These are phyloP conservation scores for Peromyscus attwateri DNA, from an alignment of 2,797 vertebrate genomes.

Conservation along the genomic window DNA sequence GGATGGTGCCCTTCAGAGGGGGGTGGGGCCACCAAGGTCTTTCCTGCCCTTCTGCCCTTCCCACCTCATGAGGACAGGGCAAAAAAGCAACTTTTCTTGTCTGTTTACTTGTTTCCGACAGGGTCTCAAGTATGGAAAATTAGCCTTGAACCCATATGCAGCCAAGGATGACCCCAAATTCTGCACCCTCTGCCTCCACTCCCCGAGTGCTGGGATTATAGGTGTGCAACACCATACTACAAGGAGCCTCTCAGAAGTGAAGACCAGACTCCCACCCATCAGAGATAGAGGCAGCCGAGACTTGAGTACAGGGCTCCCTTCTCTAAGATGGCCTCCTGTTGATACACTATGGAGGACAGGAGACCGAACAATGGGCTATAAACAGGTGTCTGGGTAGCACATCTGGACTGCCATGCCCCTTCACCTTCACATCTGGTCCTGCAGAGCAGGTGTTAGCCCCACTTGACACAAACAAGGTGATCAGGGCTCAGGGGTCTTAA, in stretches of 20 bases:
- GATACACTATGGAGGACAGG: not conserved
- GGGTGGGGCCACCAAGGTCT: not conserved
- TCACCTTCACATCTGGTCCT: not conserved
- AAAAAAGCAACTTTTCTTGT: not conserved
- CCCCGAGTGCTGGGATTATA: not conserved
- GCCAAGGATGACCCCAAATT: not conserved
- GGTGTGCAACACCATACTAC: not conserved
- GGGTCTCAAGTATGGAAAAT: not conserved
- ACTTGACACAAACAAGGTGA: not conserved
- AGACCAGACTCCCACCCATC: not conserved
- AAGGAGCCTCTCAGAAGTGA: not conserved
- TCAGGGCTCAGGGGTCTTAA: not conserved
- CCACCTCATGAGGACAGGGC: not conserved
- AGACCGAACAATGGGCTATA: not conserved
- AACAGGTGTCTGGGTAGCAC: not conserved
- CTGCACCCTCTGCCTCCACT: not conserved
- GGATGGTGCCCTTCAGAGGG: not conserved
- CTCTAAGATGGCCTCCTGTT: too few relatives aligned
- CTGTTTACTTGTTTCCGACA: not conserved
- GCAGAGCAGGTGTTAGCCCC: not conserved
- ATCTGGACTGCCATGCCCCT: not conserved
- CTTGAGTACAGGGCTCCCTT: too few relatives aligned
- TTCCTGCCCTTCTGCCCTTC: not conserved
- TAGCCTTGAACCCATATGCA: not conserved
- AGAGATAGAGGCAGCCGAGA: not conserved